phyloP scores from a whole-genome alignment of 1,140 invertebrate genomes.

The Papilio aristodemus region DNA sequence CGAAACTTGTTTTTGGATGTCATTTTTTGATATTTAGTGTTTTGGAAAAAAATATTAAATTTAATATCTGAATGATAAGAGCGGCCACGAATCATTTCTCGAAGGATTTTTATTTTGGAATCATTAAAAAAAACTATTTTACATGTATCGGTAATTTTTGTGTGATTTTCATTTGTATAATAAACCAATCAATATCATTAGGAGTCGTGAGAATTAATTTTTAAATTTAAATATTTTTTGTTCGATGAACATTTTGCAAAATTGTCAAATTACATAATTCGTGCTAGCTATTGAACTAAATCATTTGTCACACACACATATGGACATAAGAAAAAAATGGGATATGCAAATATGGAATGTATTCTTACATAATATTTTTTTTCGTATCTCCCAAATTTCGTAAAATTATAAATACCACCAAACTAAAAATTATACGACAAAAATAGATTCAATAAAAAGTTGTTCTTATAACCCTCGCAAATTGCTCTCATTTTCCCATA shows the following conservation, averaged over 20 bases:
- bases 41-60: background rate
- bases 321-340: no score
- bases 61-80: background rate
- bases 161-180: no score
- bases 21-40: background rate
- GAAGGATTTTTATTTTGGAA: no score
- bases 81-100: no score
- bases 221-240: background rate
- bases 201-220: no score
- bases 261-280: background rate
- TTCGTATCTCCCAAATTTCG: background rate
- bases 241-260: background rate
- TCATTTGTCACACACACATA: background rate
- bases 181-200: no score
- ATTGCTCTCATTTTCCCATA: conserved; percentile 32
- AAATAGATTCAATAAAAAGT: background rate
- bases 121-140: no score
- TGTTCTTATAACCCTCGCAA: background rate
- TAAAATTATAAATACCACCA: background rate
- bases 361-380: no score
- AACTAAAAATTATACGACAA: background rate
- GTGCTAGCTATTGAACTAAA: background rate
- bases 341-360: no score
- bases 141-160: no score
- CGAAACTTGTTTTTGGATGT: background rate